Conservation (phyloP, 2,888 invertebrate genomes). For the Nezara viridula region DNA sequence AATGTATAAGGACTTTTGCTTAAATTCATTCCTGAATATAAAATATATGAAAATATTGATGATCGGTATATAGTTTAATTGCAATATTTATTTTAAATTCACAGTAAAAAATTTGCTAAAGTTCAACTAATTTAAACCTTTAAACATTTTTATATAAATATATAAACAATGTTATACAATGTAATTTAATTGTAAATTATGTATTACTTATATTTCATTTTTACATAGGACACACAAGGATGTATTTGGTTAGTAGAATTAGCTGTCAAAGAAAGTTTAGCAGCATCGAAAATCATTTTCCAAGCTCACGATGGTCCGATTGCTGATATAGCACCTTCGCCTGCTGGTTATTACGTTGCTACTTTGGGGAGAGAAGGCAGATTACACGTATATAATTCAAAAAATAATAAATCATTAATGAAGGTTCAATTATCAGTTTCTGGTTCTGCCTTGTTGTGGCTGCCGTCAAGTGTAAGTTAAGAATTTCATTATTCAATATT, state of each 20-base stretch:
- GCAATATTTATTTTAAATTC: too few species aligned
- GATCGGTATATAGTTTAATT: too few species aligned
- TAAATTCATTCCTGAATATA: too few species aligned
- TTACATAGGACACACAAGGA: constrained; percentile 84
- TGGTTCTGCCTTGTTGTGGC: constrained; percentile 75
- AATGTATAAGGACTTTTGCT: too few species aligned
- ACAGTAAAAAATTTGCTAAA: too few species aligned
- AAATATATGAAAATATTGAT: too few species aligned
- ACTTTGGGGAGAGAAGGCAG: constrained; percentile 82
- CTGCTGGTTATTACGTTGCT: constrained; percentile 78
- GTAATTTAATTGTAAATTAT: not conserved
- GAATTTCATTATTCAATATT: not conserved
- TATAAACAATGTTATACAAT: too few species aligned
- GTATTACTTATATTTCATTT: not conserved
- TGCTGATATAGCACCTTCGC: constrained; percentile 78
- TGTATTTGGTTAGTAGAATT: constrained; percentile 84
- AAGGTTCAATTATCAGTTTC: constrained; percentile 76
- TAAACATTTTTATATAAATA: too few species aligned
- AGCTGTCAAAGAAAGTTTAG: constrained; percentile 69
- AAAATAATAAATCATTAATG: constrained; percentile 74
- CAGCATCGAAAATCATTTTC: constrained; percentile 70
- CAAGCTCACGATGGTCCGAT: constrained; percentile 84
- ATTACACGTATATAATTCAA: constrained; percentile 81
- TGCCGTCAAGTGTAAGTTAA: constrained; percentile 75
- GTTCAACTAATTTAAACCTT: too few species aligned